Base-by-base conservation (phyloP, 2,888 invertebrate genomes). In the Cheilosia vernalis region DNA sequence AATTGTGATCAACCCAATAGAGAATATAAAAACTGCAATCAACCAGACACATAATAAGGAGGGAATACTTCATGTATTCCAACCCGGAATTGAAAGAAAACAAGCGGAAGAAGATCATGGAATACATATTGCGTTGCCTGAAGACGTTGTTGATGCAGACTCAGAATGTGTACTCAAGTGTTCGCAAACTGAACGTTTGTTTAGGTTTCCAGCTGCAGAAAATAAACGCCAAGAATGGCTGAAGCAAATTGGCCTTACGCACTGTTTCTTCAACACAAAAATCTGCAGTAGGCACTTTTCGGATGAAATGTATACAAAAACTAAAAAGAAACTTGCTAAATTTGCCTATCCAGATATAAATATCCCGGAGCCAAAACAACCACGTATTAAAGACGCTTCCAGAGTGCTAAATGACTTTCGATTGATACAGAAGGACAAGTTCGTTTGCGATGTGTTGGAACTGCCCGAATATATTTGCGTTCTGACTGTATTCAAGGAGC, bases 241-340 rank as follows among this genome's bases (percentile, higher is more conserved):
- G 0, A 60, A 37, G 6, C 17, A 74, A 42, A 53, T 84, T 6
- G 84, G 84, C 6, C 24, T 84, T 1, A 79, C 79, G 0, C 69
- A 74, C 37, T 79, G 79, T 30, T 70, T 30, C 21, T 60, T 47
- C 13, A 79, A 70, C 24, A 63, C 79, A 2, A 58, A 40, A n/a
- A 69, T 84, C 19, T 84, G 84, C 21, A 40, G n/a, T 10, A 55
- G 74, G 1, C 84, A 84, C 24, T 84, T 84, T n/a, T 84, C 84
- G 0, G 69, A 73, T 1, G 27, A n/a, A 7, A 84, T 84, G 84
- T 40, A 58, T 21, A 9, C 19, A 2, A 44, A 42, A n/a, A 42
- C 66, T 1, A 61, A 49, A 9, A 51, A 60, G 10, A 69, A 21
- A 0, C 74, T 79, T 3, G 13, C 40, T 0, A 69, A 73, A 2